These are phyloP conservation scores for Atherinosoma microstoma DNA, from an alignment of 2,797 vertebrate species.

Conservation along the genomic window DNA sequence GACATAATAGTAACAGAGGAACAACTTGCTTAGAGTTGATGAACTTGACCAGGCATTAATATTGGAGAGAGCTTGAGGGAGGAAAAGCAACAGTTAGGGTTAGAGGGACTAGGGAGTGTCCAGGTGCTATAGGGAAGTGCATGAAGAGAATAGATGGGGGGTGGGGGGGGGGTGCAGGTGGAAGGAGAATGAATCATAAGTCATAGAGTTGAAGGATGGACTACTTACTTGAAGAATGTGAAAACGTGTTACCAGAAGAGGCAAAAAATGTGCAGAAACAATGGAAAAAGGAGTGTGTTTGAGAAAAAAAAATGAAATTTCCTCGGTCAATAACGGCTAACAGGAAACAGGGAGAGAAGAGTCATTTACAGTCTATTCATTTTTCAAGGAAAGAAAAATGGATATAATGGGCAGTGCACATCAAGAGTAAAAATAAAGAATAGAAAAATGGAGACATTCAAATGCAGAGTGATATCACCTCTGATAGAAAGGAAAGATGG, in stretches of 20 bases:
- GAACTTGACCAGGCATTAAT: constrained; percentile 47
- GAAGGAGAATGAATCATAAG: not conserved
- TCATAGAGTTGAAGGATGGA: constrained; percentile 18
- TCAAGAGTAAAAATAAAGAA: not conserved
- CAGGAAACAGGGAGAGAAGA: not conserved
- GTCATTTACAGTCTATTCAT: constrained; percentile 15
- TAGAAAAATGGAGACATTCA: not conserved
- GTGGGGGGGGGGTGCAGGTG: not conserved
- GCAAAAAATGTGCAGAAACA: constrained; percentile 16
- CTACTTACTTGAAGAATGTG: constrained; percentile 2
- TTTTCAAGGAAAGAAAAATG: constrained; percentile 15
- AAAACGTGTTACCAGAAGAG: constrained; percentile 21
- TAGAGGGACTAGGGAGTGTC: constrained; percentile 10
- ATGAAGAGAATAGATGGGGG: not conserved
- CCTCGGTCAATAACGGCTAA: constrained; percentile 9
- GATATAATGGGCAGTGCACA: not conserved
- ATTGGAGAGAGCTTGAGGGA: constrained; percentile 3
- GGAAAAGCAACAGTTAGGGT: constrained; percentile 6
- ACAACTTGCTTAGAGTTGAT: constrained; percentile 31
- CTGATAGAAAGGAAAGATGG: not conserved
- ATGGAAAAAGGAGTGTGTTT: not conserved
- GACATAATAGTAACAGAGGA: constrained; percentile 2
- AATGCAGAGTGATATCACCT: constrained; percentile 14
- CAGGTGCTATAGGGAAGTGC: not conserved
- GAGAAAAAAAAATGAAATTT: constrained; percentile 27